A percentile compares a stretch with the other conserved stretches of the same genome.
Conservation (phyloP, 2,113 vertebrate species). For the Sarotherodon lohbergeri region DNA sequence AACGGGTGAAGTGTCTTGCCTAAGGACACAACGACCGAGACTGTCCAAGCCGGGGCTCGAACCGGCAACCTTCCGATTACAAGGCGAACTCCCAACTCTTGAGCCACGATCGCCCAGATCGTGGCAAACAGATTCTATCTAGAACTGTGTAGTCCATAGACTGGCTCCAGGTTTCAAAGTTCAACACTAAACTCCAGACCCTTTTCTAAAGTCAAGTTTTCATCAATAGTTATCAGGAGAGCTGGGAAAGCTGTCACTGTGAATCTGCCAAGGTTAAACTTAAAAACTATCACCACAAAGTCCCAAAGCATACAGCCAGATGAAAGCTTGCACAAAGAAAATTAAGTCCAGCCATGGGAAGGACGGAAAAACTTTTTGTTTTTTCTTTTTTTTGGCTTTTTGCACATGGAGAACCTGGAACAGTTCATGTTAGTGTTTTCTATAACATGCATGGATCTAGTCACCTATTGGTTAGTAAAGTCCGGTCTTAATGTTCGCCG, state of each 20-base stretch:
- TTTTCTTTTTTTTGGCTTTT: not conserved
- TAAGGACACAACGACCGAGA: too few relatives aligned
- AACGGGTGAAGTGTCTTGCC: too few relatives aligned
- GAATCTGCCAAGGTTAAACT: not conserved
- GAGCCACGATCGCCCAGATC: too few relatives aligned
- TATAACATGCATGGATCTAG: not conserved
- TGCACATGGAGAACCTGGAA: not conserved
- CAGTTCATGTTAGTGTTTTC: not conserved
- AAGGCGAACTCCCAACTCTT: too few relatives aligned
- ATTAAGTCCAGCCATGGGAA: not conserved
- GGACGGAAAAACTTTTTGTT: not conserved
- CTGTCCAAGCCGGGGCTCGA: too few relatives aligned
- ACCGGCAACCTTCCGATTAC: too few relatives aligned
- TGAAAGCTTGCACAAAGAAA: not conserved
- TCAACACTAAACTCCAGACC: not conserved
- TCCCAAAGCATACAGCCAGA: not conserved
- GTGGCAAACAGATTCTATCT: not conserved
- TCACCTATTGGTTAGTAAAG: not conserved
- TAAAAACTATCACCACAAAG: not conserved
- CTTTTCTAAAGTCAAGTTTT: not conserved
- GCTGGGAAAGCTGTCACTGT: not conserved
- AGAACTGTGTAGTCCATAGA: not conserved
- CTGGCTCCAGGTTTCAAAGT: not conserved
- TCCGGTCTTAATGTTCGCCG: not conserved
- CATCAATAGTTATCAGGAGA: not conserved